Evolutionary conservation across 2,888 invertebrate genomes (phyloP), one percentile per base, ranked within the genome.

Genomic region (Melanargia galathea): DNA sequence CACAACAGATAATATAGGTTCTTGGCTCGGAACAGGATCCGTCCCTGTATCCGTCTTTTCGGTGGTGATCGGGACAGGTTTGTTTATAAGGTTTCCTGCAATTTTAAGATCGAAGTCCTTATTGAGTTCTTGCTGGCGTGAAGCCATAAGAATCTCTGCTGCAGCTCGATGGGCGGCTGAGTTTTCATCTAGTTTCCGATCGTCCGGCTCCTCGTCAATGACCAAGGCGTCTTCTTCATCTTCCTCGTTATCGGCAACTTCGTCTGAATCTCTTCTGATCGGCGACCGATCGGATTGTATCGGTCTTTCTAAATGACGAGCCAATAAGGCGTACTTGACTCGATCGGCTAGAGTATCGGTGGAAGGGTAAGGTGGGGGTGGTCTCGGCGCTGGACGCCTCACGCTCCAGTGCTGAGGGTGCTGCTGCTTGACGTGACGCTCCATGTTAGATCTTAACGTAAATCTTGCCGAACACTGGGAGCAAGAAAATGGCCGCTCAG

Each of bases 381-480:
- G 90, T 64, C 92, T 80, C 0, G 90, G 84, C 0, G 89, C 76
- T 11, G 92, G 90, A 73, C 96, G 95, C 45, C 96, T 91, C 69
- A 96, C 95, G 59, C 96, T 96, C 95, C 97, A 97, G 77, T 94
- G 95, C 67, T 97, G 96, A 0, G 97, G 97, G 88, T 98, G 98
- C 73, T 98, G 97, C 74, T 97, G 97, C 79, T 98, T 98, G 2
- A 98, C 96, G 74, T 98, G 98, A 0, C 97, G 93, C 82, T 98
- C 98, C 97, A 98, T 98, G 75, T 98, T 98, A 10, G 97, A 97
- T n/a, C 97, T 93, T 11, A 98, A 87, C 0, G 98, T 98, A 77
- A 98, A 98, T 59, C 96, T 92, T 0, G 97, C 97, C 0, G 96
- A 95, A 83, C 98, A 98, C 77, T 97, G 96, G 63, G 96, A 96